Evolutionary conservation across 2,113 vertebrate species (phyloP), one percentile per base, ranked within the genome.

Genomic region (Argyrosomus japonicus): DNA sequence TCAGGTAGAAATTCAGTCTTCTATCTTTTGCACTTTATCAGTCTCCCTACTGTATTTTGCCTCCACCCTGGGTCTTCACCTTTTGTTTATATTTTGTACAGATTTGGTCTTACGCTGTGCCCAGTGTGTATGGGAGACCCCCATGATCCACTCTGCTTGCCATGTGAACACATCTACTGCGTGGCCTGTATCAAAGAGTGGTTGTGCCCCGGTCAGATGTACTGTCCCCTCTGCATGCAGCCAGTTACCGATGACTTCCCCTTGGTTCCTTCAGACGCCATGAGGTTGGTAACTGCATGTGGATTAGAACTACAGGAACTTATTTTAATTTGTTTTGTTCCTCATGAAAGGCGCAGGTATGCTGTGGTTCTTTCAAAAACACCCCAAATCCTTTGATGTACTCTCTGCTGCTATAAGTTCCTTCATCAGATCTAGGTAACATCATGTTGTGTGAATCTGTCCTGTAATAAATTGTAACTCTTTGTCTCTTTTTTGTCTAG

Each of bases 161-260:
- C 95, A 3, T 99, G 98, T 88, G 67, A 74, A 5, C 97, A 99
- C 0, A 88, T 96, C 40, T 97, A 91, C 91, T 99, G 98, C 79
- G 82, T 94, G 48, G 60, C 5, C 36, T 99, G 98, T 74, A 91
- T 97, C 83, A 91, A 51, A 40, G 14, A 0, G 11, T 97, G 96
- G 92, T 85, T 99, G 21, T 0, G 5, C 1, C 82, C 92, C 0
- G 94, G 95, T 4, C 96, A 97, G 89, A 97, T 96, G 95, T 69
- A 51, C 2, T 99, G 98, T 89, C 97, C 97, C 0, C 36, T 51
- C 5, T 99, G 98, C 87, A 88, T 87, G 32, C 82, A 80, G 0
- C 87, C 5, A 0, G 0, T 97, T 13, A 75, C 71, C 0, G 94
- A 97, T 0, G 29, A 63, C 50, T 96, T 95, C 74, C 3, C 79